Evolutionary conservation across 2,888 invertebrate genomes (phyloP).

Genomic region (Lysandra coridon): DNA sequence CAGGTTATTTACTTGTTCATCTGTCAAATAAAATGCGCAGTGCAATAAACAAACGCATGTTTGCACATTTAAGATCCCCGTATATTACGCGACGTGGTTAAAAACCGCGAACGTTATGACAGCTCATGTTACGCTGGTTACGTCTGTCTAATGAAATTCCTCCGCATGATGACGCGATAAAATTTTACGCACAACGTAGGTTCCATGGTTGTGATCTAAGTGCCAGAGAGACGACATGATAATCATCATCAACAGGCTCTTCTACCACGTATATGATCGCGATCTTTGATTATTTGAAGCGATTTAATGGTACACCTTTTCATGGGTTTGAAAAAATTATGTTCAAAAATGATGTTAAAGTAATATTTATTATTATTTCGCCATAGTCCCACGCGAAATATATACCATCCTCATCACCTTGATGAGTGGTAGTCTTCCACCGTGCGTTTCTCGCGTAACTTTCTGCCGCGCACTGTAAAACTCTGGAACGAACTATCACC

Average conservation of each 20-base stretch:
- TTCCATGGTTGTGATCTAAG: not conserved
- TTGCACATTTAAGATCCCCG: not conserved
- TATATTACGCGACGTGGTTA: not conserved
- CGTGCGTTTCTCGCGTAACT: too few species aligned
- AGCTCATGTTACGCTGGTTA: conserved; percentile 42
- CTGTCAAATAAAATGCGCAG: not conserved
- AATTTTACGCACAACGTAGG: conserved; percentile 24
- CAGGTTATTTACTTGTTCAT: not conserved
- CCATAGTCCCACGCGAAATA: too few species aligned
- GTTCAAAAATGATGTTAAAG: too few species aligned
- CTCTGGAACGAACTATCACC: too few species aligned
- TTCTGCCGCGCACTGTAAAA: too few species aligned
- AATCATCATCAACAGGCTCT: not conserved
- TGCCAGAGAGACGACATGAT: not conserved
- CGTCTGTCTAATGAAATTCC: conserved; percentile 44
- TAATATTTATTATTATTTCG: too few species aligned
- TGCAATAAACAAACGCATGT: not conserved
- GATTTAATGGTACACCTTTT: too few species aligned
- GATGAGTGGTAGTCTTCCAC: too few species aligned
- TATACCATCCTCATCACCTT: too few species aligned
- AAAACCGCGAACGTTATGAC: conserved; percentile 40
- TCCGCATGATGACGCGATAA: conserved; percentile 31
- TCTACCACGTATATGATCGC: too few species aligned
- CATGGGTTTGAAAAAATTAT: too few species aligned
- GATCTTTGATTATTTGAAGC: too few species aligned